Evolutionary conservation across 2,888 invertebrate genomes (phyloP).

Genomic region (Callimorpha dominula): DNA sequence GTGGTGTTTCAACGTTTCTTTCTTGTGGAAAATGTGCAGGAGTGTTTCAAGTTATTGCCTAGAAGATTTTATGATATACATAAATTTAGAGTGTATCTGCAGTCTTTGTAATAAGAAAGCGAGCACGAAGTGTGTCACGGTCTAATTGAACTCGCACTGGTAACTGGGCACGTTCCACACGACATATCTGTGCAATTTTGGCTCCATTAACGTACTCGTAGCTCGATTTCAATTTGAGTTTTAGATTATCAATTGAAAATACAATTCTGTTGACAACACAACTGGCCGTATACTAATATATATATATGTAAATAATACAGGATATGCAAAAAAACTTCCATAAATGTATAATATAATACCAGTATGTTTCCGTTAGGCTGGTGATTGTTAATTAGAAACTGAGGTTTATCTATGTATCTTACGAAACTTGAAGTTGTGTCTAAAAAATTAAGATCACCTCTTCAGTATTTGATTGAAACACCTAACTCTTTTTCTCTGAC

Average conservation of each 20-base stretch:
- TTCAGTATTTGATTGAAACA: no score
- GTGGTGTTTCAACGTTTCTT: not conserved
- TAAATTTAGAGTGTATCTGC: constrained; percentile 36
- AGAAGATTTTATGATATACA: constrained; percentile 45
- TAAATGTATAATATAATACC: no score
- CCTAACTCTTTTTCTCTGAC: no score
- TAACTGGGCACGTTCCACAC: constrained; percentile 72
- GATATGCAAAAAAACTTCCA: no score
- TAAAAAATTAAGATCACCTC: no score
- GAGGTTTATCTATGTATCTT: no score
- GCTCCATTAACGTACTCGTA: constrained; percentile 48
- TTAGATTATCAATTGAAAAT: constrained; percentile 24
- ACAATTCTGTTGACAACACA: no score
- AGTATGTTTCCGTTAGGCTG: no score
- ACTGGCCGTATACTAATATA: no score
- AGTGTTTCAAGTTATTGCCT: constrained; percentile 19
- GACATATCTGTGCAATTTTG: constrained; percentile 69
- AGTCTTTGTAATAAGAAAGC: constrained; percentile 72
- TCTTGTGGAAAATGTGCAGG: constrained; percentile 2
- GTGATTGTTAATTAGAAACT: no score
- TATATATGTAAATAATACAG: no score
- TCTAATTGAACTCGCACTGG: constrained; percentile 75
- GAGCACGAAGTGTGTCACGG: constrained; percentile 78
- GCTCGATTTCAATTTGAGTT: constrained; percentile 35
- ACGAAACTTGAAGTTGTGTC: no score